Evolutionary conservation across 2,113 vertebrate species (phyloP).

Genomic region (Ivindomyrus marchei): DNA sequence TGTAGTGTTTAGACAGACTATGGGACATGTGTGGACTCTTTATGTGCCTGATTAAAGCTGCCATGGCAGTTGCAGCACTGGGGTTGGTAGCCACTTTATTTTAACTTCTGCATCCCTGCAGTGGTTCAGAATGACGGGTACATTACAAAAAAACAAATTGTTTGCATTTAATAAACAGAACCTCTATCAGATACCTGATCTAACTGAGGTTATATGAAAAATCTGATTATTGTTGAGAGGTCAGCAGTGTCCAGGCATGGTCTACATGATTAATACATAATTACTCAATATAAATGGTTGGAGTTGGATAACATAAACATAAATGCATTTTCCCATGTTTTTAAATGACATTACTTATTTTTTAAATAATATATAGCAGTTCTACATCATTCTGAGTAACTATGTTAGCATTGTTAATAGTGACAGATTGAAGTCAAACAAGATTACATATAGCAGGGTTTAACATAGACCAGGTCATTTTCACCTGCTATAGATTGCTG

Average conservation of each 20-base stretch:
- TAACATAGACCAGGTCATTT: background rate
- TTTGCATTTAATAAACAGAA: background rate
- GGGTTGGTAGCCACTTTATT: background rate
- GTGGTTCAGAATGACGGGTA: background rate
- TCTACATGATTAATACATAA: background rate
- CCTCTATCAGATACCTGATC: background rate
- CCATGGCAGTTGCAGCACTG: background rate
- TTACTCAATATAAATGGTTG: background rate
- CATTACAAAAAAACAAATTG: background rate
- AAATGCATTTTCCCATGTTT: background rate
- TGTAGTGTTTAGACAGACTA: background rate
- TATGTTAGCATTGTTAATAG: background rate
- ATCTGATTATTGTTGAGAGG: background rate
- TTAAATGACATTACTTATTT: background rate
- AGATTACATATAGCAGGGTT: background rate
- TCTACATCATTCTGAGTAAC: background rate
- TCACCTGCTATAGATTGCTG: background rate
- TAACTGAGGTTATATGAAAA: background rate
- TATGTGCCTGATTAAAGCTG: background rate
- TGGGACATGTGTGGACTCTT: background rate
- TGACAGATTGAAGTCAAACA: background rate
- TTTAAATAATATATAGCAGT: background rate
- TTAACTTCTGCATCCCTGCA: background rate
- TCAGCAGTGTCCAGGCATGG: background rate
- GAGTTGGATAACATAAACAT: background rate